phyloP scores from a whole-genome alignment of 2,797 vertebrate genomes.

The Alosa sapidissima region DNA sequence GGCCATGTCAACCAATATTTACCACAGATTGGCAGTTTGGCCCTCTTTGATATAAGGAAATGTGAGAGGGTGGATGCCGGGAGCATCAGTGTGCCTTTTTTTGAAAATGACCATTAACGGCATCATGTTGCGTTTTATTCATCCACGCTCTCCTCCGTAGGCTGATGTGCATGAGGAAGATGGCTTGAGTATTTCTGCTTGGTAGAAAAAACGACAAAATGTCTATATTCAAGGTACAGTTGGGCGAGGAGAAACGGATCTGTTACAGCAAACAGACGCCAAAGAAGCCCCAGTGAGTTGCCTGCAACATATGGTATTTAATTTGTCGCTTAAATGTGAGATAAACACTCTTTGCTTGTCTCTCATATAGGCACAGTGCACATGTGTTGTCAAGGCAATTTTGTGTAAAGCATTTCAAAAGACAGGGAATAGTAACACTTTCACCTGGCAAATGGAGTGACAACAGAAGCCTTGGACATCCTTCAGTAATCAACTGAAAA shows the following conservation, averaged over 20 bases:
- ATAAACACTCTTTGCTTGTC: constrained; percentile 25
- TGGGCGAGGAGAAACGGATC: constrained; percentile 24
- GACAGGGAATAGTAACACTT: not conserved
- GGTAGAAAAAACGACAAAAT: not conserved
- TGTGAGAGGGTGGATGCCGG: not conserved
- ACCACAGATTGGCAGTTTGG: not conserved
- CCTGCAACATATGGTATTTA: constrained; percentile 19
- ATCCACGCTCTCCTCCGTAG: not conserved
- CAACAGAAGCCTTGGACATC: constrained; percentile 19
- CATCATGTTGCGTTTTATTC: not conserved
- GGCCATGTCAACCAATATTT: constrained; percentile 5
- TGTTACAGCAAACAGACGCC: not conserved
- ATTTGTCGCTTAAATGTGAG: constrained; percentile 28
- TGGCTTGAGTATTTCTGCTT: constrained; percentile 31
- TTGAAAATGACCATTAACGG: not conserved
- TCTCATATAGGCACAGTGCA: not conserved
- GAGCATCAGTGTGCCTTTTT: not conserved
- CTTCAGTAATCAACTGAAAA: constrained; percentile 24
- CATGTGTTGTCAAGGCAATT: constrained; percentile 25
- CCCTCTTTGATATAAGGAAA: not conserved
- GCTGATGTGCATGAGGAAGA: not conserved
- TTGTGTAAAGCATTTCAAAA: constrained; percentile 11
- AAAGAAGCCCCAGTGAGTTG: constrained; percentile 19
- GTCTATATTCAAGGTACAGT: constrained; percentile 35
- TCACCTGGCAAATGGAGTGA: constrained; percentile 19